Evolutionary conservation across 2,113 vertebrate species (phyloP), one percentile per base, ranked within the genome.

Genomic region (Galbula dea): DNA sequence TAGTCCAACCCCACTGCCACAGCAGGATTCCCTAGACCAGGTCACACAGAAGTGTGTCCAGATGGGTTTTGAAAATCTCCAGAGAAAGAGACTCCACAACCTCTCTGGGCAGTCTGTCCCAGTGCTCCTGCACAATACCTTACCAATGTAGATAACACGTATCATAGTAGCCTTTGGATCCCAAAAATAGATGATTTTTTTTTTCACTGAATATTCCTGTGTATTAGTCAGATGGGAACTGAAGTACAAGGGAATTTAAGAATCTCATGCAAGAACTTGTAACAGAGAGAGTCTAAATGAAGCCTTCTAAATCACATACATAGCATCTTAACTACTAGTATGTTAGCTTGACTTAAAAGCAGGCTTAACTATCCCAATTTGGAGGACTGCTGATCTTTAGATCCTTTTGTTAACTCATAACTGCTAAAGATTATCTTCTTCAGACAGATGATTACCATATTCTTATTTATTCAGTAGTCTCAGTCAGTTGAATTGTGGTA

Each of bases 131-230:
- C n/a, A n/a, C n/a, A n/a, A n/a, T 15, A 52, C 29, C 9, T 29
- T 67, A 30, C 23, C 76, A 45, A 9, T 19, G 15, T 3, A 49
- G 24, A 34, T 54, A 46, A n/a, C 0, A 2, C 26, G 30, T 5
- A 0, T 57, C 2, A 0, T 77, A 24, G 52, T 83, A 81, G 22
- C 29, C 26, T 75, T 59, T 81, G 59, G 15, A 54, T 68, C 30
- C 39, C 34, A 34, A 13, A 65, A 43, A 76, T n/a, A 20, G 18
- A 3, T 22, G 2, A 13, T 19, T 54, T 54, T 23, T 57, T 32
- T 71, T 94, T 58, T 32, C 29, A 30, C 34, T 41, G 57, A 39
- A 11, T 4, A 1, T 66, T 62, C 48, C 26, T 30, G 13, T 77
- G 55, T 0, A 0, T 58, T 80, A 34, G 21, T 69, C 41, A 49